Evolutionary conservation across 2,797 vertebrate species (phyloP).

Genomic region (Lophius americanus): DNA sequence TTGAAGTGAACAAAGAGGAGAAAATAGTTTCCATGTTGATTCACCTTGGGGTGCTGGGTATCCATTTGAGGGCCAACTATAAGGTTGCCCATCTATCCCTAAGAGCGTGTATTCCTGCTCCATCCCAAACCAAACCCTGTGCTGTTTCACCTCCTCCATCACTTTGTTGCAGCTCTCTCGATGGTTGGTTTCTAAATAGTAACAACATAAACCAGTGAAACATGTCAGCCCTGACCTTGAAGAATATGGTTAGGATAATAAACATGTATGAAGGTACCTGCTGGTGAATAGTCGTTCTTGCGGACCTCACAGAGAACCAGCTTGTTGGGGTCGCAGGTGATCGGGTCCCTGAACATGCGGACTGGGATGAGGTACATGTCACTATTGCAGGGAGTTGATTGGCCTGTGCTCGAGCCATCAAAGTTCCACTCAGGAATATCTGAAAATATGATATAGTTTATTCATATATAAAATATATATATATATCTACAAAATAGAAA

Average conservation of each 20-base stretch:
- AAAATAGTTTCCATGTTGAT: not conserved
- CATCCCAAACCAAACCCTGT: conserved; percentile 88
- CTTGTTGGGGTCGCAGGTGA: conserved; percentile 89
- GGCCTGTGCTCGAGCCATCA: conserved; percentile 86
- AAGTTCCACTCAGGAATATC: conserved; percentile 92
- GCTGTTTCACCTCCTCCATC: conserved; percentile 84
- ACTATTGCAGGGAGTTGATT: conserved; percentile 83
- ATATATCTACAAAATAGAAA: no score
- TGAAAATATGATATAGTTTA: conserved; percentile 35
- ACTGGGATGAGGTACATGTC: conserved; percentile 90
- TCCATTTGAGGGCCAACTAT: conserved; percentile 86
- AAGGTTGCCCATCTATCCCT: conserved; percentile 84
- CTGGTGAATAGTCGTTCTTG: conserved; percentile 82
- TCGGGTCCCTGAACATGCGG: conserved; percentile 88
- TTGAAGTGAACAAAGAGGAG: not conserved
- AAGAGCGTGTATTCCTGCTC: conserved; percentile 91
- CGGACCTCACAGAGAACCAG: conserved; percentile 91
- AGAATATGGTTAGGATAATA: fast-evolving
- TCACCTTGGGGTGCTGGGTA: conserved; percentile 88
- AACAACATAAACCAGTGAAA: not conserved
- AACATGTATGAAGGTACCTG: conserved; percentile 72
- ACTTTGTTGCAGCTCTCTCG: conserved; percentile 79
- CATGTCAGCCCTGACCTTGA: not conserved
- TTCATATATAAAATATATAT: no score
- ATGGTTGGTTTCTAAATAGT: conserved; percentile 83